Evolutionary conservation across 2,797 vertebrate genomes (phyloP).

Genomic region (Cyclopterus lumpus): DNA sequence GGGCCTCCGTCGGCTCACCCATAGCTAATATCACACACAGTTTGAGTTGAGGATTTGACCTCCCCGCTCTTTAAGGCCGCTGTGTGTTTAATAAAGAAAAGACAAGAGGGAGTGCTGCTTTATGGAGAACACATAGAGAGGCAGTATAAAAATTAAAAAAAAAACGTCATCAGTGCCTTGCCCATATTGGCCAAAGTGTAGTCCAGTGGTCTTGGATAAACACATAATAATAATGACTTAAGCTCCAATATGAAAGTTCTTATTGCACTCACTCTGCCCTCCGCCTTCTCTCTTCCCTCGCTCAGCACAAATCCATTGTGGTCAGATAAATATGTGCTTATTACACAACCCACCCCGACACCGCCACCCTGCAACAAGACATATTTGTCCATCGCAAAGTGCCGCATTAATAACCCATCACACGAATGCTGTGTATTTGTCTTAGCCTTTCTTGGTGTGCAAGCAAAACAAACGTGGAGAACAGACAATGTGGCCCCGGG

Average conservation of each 20-base stretch:
- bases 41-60: conserved; percentile 47
- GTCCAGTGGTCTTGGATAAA: conserved; percentile 35
- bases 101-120: conserved; percentile 2
- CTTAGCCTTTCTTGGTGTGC: conserved; percentile 44
- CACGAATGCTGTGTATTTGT: conserved; percentile 59
- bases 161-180: background rate
- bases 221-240: conserved; percentile 34
- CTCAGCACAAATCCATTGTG: conserved; percentile 59
- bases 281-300: conserved; percentile 13
- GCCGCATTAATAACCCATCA: conserved; percentile 68
- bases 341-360: conserved; percentile 55
- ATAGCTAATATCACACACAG: conserved; percentile 57
- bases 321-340: conserved; percentile 65
- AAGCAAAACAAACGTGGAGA: conserved; percentile 69
- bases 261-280: conserved; percentile 14
- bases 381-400: conserved; percentile 71
- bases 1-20: conserved; percentile 36
- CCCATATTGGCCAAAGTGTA: background rate
- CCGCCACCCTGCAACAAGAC: conserved; percentile 56
- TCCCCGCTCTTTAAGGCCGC: conserved; percentile 24
- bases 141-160: background rate
- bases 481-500: conserved; percentile 50
- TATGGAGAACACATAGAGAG: background rate
- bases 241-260: conserved; percentile 24
- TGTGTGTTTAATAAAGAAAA: conserved; percentile 40